These are phyloP conservation scores for Perccottus glenii DNA, from an alignment of 2,113 vertebrate genomes.

Conservation along the genomic window DNA sequence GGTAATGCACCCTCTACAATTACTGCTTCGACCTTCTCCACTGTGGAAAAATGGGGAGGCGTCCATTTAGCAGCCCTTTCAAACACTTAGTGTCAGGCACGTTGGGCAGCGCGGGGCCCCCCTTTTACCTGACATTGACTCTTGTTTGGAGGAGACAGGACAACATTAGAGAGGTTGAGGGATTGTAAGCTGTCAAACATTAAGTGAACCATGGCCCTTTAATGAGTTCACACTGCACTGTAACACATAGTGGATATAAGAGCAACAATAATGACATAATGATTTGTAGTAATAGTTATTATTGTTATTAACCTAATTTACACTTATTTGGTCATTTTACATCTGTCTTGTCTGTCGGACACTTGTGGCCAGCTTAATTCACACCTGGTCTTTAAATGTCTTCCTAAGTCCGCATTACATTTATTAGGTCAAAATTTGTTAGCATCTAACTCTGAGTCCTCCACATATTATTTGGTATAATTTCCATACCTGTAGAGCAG, in stretches of 20 bases:
- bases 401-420: no score
- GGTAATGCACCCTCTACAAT: conserved; percentile 82
- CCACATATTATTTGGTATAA: no score
- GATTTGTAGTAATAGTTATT: not conserved
- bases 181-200: conserved; percentile 58
- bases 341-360: not conserved
- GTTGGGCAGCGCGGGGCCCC: conserved; percentile 71
- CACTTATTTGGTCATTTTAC: not conserved
- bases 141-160: conserved; percentile 65
- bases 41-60: conserved; percentile 77
- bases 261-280: not conserved
- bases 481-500: no score
- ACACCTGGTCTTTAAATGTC: not conserved
- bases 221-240: conserved; percentile 9
- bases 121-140: conserved; percentile 80
- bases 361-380: not conserved
- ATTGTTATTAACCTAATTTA: not conserved
- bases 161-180: conserved; percentile 51
- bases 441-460: no score
- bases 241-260: conserved; percentile 12
- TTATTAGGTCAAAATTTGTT: no score
- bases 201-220: conserved; percentile 25
- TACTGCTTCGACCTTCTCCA: conserved; percentile 85
- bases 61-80: conserved; percentile 74
- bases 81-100: conserved; percentile 82